These are phyloP conservation scores for Ariopsis seemanni DNA, from an alignment of 2,113 vertebrate species.

Conservation along the genomic window DNA sequence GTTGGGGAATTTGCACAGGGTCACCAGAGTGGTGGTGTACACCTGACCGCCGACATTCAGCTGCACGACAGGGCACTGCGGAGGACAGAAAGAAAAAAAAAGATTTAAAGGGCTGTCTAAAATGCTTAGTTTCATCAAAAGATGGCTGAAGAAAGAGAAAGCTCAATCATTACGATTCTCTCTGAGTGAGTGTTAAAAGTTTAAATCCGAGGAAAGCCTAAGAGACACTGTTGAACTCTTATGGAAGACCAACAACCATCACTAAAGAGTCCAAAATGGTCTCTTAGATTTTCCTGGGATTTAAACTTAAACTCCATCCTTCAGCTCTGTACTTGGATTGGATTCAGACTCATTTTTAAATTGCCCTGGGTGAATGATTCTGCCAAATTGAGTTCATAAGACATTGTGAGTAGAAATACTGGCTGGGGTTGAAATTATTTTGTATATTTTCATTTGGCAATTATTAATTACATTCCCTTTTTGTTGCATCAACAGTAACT, in stretches of 20 bases:
- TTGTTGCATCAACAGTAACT: neutral
- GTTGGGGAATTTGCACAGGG: constrained; percentile 79
- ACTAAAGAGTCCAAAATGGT: neutral
- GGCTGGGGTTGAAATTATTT: neutral
- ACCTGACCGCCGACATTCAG: constrained; percentile 84
- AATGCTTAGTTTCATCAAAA: neutral
- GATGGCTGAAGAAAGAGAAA: neutral
- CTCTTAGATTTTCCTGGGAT: neutral
- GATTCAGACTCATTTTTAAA: neutral
- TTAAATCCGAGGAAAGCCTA: neutral
- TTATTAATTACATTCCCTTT: neutral
- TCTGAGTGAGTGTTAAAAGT: neutral
- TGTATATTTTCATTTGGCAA: neutral
- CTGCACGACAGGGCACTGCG: constrained; percentile 76
- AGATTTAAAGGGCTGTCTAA: neutral
- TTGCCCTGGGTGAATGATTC: neutral
- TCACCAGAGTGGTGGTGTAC: constrained; percentile 79
- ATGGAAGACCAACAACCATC: neutral
- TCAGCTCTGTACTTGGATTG: neutral
- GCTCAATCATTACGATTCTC: neutral
- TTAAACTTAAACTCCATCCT: neutral
- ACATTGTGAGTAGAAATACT: neutral
- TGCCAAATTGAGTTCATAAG: neutral
- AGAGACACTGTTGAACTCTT: neutral
- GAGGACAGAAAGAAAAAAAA: constrained; percentile 13